A percentile compares a stretch with the other conserved stretches of the same genome.
phyloP scores from a whole-genome alignment of 2,888 invertebrate species.

The Ichneumoninae sp. region DNA sequence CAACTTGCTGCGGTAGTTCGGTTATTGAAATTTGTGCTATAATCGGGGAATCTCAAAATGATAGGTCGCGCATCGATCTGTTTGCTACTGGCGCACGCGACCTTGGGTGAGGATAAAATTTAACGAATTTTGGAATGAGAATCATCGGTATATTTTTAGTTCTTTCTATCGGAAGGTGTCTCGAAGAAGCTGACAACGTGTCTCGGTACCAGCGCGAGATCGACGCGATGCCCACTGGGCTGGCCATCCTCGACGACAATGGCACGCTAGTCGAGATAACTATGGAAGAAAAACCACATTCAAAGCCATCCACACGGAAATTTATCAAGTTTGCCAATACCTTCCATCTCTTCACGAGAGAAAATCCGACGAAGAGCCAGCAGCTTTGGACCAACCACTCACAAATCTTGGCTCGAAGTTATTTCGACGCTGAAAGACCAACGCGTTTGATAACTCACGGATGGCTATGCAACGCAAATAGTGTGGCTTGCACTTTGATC shows the following conservation, averaged over 20 bases:
- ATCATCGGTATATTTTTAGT: neutral
- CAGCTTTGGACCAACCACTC: neutral
- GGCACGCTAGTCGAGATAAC: neutral
- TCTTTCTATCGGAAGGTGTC: neutral
- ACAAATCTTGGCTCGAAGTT: conserved; percentile 59
- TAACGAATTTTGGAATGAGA: neutral
- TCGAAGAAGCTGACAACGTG: neutral
- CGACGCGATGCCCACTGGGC: neutral
- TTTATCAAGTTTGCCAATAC: neutral
- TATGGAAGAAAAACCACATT: neutral
- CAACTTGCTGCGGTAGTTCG: neutral
- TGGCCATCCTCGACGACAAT: neutral
- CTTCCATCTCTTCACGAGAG: neutral
- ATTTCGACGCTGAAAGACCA: conserved; percentile 69
- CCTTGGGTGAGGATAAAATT: neutral
- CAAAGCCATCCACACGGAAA: neutral
- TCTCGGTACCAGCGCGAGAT: conserved; percentile 12
- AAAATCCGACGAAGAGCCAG: neutral
- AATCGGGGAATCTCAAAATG: neutral
- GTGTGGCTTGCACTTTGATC: conserved; percentile 68
- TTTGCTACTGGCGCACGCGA: neutral
- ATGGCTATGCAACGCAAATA: conserved; percentile 69
- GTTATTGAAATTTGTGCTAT: neutral
- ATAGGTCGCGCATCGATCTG: neutral
- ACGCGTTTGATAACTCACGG: conserved; percentile 78